These are phyloP conservation scores for Hyperoplus immaculatus DNA, from an alignment of 2,797 vertebrate genomes.

Conservation along the genomic window DNA sequence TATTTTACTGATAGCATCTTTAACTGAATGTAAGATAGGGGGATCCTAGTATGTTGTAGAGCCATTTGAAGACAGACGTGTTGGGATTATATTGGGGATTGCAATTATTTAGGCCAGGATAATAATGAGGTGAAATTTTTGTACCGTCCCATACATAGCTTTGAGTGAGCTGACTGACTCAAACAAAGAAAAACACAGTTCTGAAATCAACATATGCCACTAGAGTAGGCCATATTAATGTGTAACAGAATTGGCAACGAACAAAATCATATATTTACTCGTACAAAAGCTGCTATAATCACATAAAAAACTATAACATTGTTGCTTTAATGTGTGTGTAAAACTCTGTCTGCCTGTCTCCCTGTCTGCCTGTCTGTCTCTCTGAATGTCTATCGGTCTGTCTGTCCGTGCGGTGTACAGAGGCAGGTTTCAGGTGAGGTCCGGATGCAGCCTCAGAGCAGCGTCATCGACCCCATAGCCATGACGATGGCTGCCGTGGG, in stretches of 20 bases:
- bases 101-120: too few species aligned
- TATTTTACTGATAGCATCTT: background rate
- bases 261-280: background rate
- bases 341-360: too few species aligned
- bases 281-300: background rate
- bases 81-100: too few species aligned
- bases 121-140: too few species aligned
- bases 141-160: too few species aligned
- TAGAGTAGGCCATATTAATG: too few species aligned
- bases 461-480: conserved; percentile 85
- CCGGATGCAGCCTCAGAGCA: conserved; percentile 82
- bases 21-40: background rate
- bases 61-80: too few species aligned
- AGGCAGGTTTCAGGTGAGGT: conserved; percentile 89
- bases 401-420: conserved; percentile 67
- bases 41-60: too few species aligned
- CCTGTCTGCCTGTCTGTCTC: background rate
- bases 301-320: background rate
- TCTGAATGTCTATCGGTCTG: background rate
- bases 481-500: conserved; percentile 88
- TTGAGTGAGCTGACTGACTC: too few species aligned
- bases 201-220: background rate
- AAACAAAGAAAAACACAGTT: too few species aligned
- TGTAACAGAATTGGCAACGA: background rate
- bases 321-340: background rate